Percentiles rank a stretch among this genome's conserved stretches.
Conservation (phyloP, 2,888 invertebrate genomes). For the Thereva unica region DNA sequence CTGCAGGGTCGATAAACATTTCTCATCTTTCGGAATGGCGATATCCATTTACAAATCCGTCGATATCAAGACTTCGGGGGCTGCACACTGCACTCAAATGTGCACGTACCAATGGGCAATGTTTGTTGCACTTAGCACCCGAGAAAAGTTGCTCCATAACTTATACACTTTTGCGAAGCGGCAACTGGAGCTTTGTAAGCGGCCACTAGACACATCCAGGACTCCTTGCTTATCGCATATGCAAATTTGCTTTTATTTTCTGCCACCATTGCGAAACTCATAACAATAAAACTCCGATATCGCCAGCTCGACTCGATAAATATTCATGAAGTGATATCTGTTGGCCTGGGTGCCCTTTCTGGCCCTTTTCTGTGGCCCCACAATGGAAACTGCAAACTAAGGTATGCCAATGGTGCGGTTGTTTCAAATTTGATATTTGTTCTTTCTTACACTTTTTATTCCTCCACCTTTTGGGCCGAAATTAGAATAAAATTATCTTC, state of each 20-base stretch:
- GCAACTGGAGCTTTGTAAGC: background rate
- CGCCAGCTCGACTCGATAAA: conserved; percentile 12
- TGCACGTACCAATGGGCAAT: conserved; percentile 4
- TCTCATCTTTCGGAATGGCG: conserved; percentile 12
- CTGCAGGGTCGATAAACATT: conserved; percentile 12
- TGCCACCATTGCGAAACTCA: conserved; percentile 3
- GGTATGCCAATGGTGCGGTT: too few relatives aligned
- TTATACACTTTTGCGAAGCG: conserved; percentile 8
- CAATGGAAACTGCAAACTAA: too few relatives aligned
- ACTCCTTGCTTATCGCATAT: conserved; percentile 11
- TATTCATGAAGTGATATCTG: conserved; percentile 20
- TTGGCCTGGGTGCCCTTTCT: background rate
- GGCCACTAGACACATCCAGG: background rate
- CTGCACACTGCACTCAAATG: conserved; percentile 1
- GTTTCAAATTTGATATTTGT: too few relatives aligned
- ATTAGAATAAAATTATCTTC: too few relatives aligned
- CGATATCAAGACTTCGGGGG: conserved; percentile 8
- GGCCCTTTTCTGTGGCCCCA: too few relatives aligned
- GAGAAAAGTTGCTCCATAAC: conserved; percentile 13
- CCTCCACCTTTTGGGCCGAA: too few relatives aligned
- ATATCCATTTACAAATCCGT: conserved; percentile 3
- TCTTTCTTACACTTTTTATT: too few relatives aligned
- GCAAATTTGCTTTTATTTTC: conserved; percentile 20
- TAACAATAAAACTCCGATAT: conserved; percentile 22
- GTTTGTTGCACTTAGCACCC: conserved; percentile 10